Evolutionary conservation across 2,797 vertebrate species (phyloP).

Genomic region (Ceryle rudis): DNA sequence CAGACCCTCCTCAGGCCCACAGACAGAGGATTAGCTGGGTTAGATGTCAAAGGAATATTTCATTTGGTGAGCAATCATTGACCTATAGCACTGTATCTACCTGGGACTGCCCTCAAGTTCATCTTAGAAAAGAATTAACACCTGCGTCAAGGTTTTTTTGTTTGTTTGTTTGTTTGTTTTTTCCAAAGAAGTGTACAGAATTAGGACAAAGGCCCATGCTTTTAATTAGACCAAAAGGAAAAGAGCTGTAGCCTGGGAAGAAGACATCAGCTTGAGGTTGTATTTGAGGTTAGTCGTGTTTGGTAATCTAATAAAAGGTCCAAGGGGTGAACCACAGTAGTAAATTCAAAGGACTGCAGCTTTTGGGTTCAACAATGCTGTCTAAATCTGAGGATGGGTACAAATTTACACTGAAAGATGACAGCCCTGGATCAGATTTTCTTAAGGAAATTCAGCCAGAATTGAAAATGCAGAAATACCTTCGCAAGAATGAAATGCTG

Average conservation of each 20-base stretch:
- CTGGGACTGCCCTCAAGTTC: too few species aligned
- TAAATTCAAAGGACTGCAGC: not conserved
- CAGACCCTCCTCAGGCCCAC: not conserved
- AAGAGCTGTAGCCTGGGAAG: not conserved
- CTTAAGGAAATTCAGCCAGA: not conserved
- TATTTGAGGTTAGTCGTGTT: not conserved
- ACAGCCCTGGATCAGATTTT: not conserved
- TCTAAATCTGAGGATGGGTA: not conserved
- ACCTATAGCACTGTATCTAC: not conserved
- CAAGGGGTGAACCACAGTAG: not conserved
- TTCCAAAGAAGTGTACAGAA: not conserved
- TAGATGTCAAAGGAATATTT: not conserved
- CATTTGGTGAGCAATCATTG: not conserved
- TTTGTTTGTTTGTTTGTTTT: not conserved
- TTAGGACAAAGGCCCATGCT: not conserved
- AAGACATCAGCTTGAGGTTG: not conserved
- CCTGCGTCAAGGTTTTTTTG: not conserved
- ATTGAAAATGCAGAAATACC: not conserved
- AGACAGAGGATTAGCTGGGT: not conserved
- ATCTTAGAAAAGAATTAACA: not conserved
- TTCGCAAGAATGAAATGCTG: not conserved
- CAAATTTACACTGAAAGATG: not conserved
- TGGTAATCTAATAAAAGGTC: not conserved
- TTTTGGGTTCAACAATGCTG: fast-evolving
- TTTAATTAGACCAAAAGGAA: not conserved